Evolutionary conservation across 2,797 vertebrate species (phyloP), one percentile per base, ranked within the genome.

Genomic region (Channallabes apus): DNA sequence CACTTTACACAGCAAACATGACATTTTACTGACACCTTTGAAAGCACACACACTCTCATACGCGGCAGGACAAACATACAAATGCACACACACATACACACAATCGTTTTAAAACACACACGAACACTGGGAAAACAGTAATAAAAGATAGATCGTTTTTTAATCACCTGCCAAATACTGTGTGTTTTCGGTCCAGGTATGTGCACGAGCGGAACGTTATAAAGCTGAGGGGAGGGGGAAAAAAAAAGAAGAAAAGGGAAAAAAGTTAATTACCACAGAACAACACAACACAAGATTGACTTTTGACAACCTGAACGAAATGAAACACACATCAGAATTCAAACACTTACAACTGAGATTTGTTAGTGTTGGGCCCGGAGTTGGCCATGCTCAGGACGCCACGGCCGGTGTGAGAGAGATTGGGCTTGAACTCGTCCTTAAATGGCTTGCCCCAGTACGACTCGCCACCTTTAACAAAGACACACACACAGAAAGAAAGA

Each of bases 321-420:
- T 4, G 29, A 38, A 58, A 68, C 6, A 54, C 32, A 32, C 14
- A 78, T 2, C 20, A 54, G 38, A 35, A 80, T 79, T 29, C 62
- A 72, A 73, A 69, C 15, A 95, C 98, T 99, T 94, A 99, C 98
- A 99, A 99, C 87, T 99, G 98, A 6, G 98, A 99, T 89, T 97
- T 99, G 94, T 99, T 99, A 89, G 96, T 97, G 93, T 99, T 97
- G 69, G 98, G 97, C 35, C 98, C 98, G 0, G 97, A 97, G 90
- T 99, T 99, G 56, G 98, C 98, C 98, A 99, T 99, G 90, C 98
- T 99, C 82, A 99, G 97, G 81, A 99, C 87, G 2, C 98, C 98
- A 1, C 98, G 95, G 27, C 98, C 98, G 0, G 96, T 96, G 88
- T 99, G 98, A 0, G 97, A 97, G 82, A 99, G 94, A 92, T 99